phyloP scores from a whole-genome alignment of 2,797 vertebrate genomes.

The Rhinogobio ventralis region DNA sequence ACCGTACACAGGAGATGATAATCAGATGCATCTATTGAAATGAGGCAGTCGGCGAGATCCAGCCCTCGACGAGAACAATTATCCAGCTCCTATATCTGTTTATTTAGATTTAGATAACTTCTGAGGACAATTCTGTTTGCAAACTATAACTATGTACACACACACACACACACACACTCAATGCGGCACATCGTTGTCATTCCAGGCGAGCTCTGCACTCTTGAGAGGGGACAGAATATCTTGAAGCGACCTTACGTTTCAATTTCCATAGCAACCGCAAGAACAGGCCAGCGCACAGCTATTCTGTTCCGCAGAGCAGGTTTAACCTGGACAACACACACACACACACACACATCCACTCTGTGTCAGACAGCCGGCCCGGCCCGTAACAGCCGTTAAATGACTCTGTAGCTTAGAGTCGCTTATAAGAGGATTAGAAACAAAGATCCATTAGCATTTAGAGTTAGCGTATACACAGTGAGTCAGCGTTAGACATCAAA shows the following conservation, averaged over 20 bases:
- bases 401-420: conserved; percentile 42
- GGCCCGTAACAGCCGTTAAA: conserved; percentile 34
- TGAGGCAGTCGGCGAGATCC: background rate
- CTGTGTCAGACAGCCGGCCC: background rate
- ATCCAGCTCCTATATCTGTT: too few relatives aligned
- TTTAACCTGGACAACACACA: conserved; percentile 16
- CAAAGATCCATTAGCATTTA: conserved; percentile 51
- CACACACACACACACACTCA: background rate
- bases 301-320: conserved; percentile 1
- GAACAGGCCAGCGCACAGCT: conserved; percentile 11
- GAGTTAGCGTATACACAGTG: conserved; percentile 28
- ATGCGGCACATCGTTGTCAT: conserved; percentile 35
- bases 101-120: background rate
- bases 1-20: background rate
- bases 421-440: conserved; percentile 52
- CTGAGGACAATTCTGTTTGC: background rate
- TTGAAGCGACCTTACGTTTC: conserved; percentile 46
- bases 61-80: background rate
- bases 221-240: conserved; percentile 39
- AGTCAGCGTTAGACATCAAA: conserved; percentile 24
- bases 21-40: background rate
- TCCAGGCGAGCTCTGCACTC: conserved; percentile 31
- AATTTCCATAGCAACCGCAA: conserved; percentile 58
- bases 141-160: background rate
- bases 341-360: conserved; percentile 1